Percentiles rank a stretch among this genome's conserved stretches.
These are phyloP conservation scores for Drosophila mettleri DNA, from an alignment of 2,888 invertebrate genomes.

Conservation along the genomic window DNA sequence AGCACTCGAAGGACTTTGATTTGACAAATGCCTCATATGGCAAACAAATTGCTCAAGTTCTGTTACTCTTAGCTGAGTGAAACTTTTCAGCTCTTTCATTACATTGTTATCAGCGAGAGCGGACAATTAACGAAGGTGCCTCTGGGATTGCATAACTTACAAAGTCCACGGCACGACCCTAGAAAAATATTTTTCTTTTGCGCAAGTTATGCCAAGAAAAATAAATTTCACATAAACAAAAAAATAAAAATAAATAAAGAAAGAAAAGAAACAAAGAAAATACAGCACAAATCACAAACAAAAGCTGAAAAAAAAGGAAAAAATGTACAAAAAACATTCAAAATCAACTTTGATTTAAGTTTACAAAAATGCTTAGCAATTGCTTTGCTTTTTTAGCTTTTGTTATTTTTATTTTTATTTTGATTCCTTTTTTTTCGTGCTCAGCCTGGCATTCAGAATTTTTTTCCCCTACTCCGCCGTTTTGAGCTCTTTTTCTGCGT, in stretches of 20 bases:
- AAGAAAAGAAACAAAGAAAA: constrained; percentile 32
- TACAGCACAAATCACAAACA: constrained; percentile 56
- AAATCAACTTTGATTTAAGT: constrained; percentile 82
- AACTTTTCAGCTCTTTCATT: not conserved
- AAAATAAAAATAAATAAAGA: constrained; percentile 9
- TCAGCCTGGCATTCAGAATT: constrained; percentile 42
- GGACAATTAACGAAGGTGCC: constrained; percentile 44
- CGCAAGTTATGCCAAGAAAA: constrained; percentile 67
- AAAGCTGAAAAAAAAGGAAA: constrained; percentile 22
- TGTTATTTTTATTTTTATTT: constrained; percentile 35
- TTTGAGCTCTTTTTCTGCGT: constrained; percentile 45
- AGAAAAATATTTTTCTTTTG: constrained; percentile 35
- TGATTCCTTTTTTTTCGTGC: constrained; percentile 21
- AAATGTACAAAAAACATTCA: constrained; percentile 46
- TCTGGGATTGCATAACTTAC: constrained; percentile 19
- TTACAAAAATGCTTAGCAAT: constrained; percentile 81
- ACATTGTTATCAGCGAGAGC: not conserved
- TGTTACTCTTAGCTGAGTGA: not conserved
- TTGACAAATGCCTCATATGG: not conserved
- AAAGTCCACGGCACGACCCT: constrained; percentile 11
- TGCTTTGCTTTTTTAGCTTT: constrained; percentile 73
- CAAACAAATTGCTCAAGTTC: not conserved
- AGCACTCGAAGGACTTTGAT: not conserved
- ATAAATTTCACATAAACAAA: constrained; percentile 63
- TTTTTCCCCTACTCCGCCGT: constrained; percentile 37